Evolutionary conservation across 2,113 vertebrate genomes (phyloP).

Genomic region (Polyodon spathula): DNA sequence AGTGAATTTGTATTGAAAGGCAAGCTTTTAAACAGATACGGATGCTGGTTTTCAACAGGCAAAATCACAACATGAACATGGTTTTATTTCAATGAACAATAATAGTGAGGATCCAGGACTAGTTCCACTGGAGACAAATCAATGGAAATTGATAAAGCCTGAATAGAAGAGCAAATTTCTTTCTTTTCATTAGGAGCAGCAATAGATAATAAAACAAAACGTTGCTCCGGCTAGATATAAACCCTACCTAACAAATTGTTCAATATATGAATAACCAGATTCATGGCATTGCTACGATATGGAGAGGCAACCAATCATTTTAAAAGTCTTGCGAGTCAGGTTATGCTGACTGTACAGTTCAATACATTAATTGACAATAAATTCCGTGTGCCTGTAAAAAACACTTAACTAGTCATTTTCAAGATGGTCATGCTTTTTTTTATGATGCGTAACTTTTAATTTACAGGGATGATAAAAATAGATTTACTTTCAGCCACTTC

Average conservation of each 20-base stretch:
- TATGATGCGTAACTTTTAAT: conserved; percentile 77
- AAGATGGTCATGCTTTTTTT: conserved; percentile 78
- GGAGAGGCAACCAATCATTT: conserved; percentile 59
- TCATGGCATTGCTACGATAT: conserved; percentile 56
- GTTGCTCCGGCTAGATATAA: conserved; percentile 62
- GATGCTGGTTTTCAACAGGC: not conserved
- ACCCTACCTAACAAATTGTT: conserved; percentile 59
- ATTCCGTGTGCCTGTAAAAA: conserved; percentile 65
- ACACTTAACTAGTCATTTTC: conserved; percentile 69
- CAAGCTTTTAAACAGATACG: not conserved
- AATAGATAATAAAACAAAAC: conserved; percentile 60
- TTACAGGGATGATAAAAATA: conserved; percentile 78
- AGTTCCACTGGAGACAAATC: conserved; percentile 53
- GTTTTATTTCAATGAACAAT: not conserved
- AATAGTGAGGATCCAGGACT: conserved; percentile 21
- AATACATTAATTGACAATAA: conserved; percentile 79
- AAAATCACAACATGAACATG: not conserved
- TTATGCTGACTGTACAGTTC: conserved; percentile 72
- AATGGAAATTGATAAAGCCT: conserved; percentile 64
- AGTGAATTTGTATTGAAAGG: too few relatives aligned
- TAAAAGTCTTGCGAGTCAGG: conserved; percentile 49
- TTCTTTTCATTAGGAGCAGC: conserved; percentile 57
- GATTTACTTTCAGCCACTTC: conserved; percentile 71
- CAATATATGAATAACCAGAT: conserved; percentile 51
- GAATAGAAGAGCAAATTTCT: conserved; percentile 52